These are phyloP conservation scores for Rhimphoctona megacephalus DNA, from an alignment of 2,888 invertebrate genomes.

Conservation along the genomic window DNA sequence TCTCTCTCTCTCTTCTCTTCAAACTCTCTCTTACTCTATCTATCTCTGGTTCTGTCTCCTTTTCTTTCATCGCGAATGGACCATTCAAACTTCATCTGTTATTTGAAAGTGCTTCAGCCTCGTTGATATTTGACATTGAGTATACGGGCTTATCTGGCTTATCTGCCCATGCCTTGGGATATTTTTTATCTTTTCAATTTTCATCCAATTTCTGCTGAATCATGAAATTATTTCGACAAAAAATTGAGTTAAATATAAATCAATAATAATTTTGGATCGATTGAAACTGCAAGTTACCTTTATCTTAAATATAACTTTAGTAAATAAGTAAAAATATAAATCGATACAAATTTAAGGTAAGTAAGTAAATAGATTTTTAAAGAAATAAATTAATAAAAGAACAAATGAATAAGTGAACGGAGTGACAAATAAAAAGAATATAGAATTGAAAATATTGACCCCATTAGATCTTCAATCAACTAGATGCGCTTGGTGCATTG, in stretches of 20 bases:
- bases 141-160: background rate
- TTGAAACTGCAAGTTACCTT: background rate
- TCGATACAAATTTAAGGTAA: background rate
- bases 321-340: background rate
- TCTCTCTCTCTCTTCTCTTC: background rate
- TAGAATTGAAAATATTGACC: constrained; percentile 54
- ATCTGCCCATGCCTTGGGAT: background rate
- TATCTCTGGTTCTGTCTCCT: constrained; percentile 22
- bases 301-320: background rate
- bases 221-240: background rate
- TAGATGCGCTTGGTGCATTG: constrained; percentile 30
- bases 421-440: constrained; percentile 62
- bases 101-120: constrained; percentile 65
- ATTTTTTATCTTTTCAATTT: background rate
- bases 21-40: constrained; percentile 7
- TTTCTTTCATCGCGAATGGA: background rate
- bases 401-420: background rate
- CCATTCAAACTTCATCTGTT: constrained; percentile 65
- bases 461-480: constrained; percentile 37
- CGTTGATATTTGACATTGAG: constrained; percentile 65
- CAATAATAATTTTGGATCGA: background rate
- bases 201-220: background rate
- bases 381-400: background rate
- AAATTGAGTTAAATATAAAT: background rate
- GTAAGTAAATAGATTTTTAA: background rate